phyloP scores from a whole-genome alignment of 2,888 invertebrate species.

The Stenichneumon culpator region DNA sequence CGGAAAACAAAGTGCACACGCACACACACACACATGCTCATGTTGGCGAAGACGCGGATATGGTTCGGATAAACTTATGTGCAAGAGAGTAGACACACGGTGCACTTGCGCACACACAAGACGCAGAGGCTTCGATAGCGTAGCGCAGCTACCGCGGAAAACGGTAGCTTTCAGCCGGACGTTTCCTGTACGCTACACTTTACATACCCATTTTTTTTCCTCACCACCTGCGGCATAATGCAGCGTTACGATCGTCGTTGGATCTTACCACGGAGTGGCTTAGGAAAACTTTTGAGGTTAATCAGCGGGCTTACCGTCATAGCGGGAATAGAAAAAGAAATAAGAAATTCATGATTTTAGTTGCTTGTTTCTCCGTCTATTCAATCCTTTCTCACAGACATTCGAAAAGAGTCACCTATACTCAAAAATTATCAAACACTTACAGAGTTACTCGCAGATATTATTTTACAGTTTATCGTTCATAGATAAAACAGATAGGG shows the following conservation, averaged over 20 bases:
- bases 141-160: constrained; percentile 30
- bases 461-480: too few species aligned
- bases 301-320: background rate
- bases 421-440: too few species aligned
- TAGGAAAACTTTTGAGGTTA: constrained; percentile 16
- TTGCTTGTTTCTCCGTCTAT: too few species aligned
- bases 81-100: constrained; percentile 22
- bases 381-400: too few species aligned
- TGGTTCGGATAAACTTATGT: constrained; percentile 16
- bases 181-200: constrained; percentile 56
- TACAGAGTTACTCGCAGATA: too few species aligned
- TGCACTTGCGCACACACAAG: constrained; percentile 17
- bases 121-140: constrained; percentile 10
- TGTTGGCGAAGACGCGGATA: constrained; percentile 11
- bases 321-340: background rate
- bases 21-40: background rate
- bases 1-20: constrained; percentile 38
- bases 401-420: too few species aligned
- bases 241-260: constrained; percentile 45
- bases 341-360: background rate
- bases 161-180: constrained; percentile 50
- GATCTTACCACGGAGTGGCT: constrained; percentile 14
- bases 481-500: too few species aligned
- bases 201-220: constrained; percentile 41
- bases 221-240: constrained; percentile 54